Conservation (phyloP, 2,113 vertebrate genomes). For the Proteles cristata region DNA sequence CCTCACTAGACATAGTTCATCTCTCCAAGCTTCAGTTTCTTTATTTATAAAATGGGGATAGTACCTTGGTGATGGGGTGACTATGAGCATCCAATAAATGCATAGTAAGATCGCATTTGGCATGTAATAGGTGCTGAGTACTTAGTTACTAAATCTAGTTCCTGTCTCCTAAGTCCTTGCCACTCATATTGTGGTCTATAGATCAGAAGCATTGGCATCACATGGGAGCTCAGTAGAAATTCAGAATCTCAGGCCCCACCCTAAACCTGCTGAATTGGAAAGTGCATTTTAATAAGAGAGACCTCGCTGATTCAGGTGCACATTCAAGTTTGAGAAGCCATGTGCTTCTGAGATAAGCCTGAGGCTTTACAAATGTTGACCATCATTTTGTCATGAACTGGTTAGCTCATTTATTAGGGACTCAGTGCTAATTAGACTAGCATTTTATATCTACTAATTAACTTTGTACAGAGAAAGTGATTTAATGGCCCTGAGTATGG, state of each 20-base stretch:
- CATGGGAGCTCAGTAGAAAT: neutral
- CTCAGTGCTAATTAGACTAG: neutral
- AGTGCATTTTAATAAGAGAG: slow-evolving; percentile 3
- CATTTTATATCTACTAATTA: neutral
- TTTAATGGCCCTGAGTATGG: neutral
- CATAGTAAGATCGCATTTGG: neutral
- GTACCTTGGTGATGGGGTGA: neutral
- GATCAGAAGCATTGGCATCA: neutral
- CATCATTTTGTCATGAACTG: neutral
- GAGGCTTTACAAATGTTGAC: neutral
- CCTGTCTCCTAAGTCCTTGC: neutral
- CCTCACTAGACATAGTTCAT: rapidly evolving
- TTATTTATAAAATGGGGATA: neutral
- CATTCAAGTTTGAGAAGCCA: neutral
- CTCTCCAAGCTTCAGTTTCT: neutral
- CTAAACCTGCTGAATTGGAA: neutral
- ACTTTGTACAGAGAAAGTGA: neutral
- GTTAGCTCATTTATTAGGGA: neutral
- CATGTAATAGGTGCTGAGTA: neutral
- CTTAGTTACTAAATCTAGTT: neutral
- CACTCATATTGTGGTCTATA: neutral
- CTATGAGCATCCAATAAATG: neutral
- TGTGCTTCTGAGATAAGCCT: neutral
- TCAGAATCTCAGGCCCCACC: neutral
- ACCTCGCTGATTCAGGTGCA: neutral